These are phyloP conservation scores for Dioctria linearis DNA, from an alignment of 2,888 invertebrate species.

Conservation along the genomic window DNA sequence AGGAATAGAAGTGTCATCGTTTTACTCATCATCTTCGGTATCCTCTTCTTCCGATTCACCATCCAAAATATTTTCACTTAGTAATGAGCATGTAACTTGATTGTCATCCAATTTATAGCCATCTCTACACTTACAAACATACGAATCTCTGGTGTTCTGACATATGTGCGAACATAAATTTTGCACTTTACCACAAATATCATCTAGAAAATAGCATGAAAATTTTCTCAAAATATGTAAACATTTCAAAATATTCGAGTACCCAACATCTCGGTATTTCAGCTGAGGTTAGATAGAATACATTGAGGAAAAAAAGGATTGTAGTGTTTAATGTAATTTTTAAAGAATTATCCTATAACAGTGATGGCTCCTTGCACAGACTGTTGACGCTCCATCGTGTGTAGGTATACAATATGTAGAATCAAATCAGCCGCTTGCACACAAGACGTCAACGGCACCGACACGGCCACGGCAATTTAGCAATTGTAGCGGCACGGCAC, in stretches of 20 bases:
- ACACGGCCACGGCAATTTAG: no score
- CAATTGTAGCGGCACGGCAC: no score
- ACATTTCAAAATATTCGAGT: not conserved
- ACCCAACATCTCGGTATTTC: no score
- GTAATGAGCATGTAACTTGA: conserved; percentile 71
- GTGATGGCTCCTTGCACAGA: no score
- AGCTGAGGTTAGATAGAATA: no score
- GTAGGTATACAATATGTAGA: no score
- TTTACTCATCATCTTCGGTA: conserved; percentile 57
- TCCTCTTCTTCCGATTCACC: conserved; percentile 55
- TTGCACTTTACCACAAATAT: conserved; percentile 32
- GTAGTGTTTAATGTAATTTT: no score
- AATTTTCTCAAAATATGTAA: not conserved
- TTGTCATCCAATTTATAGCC: conserved; percentile 72
- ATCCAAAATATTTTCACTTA: conserved; percentile 2
- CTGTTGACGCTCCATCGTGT: no score
- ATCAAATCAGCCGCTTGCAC: no score
- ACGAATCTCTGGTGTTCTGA: conserved; percentile 72
- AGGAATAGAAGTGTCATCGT: conserved; percentile 13
- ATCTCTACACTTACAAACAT: conserved; percentile 72
- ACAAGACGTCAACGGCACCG: no score
- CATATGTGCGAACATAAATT: conserved; percentile 31
- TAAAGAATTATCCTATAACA: no score
- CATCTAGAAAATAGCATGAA: not conserved
- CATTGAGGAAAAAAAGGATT: no score